Conservation (phyloP, 2,888 invertebrate species). For the Amphipoea lucens region DNA sequence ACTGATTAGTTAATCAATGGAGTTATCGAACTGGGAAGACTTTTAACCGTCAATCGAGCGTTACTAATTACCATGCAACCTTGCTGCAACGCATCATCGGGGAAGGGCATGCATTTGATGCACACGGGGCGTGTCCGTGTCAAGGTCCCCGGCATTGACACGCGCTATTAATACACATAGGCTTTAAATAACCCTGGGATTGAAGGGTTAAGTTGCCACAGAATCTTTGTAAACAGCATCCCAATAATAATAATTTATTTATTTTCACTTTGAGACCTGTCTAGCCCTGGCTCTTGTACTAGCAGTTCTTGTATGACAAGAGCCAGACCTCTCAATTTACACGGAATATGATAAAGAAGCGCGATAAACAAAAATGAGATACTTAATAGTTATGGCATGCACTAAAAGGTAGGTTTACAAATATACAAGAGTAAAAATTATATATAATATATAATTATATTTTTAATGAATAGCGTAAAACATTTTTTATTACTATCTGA, state of each 20-base stretch:
- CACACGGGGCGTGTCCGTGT: constrained; percentile 23
- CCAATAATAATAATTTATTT: not conserved
- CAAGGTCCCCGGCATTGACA: constrained; percentile 53
- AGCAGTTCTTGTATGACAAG: no score
- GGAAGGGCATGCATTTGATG: constrained; percentile 38
- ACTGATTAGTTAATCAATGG: not conserved
- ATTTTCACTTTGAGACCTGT: not conserved
- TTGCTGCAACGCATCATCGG: constrained; percentile 31
- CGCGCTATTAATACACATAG: constrained; percentile 58
- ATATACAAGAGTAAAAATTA: no score
- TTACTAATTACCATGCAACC: constrained; percentile 33
- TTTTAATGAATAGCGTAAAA: not conserved
- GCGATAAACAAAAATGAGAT: not conserved
- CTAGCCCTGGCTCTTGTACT: not conserved
- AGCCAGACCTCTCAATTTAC: not conserved
- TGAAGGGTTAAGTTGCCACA: constrained; percentile 33
- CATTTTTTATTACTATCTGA: not conserved
- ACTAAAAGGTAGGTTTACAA: not conserved
- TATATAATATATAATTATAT: no score
- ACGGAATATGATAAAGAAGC: not conserved
- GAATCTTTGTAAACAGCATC: not conserved
- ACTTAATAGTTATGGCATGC: not conserved
- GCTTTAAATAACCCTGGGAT: constrained; percentile 40
- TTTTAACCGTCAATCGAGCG: constrained; percentile 13
- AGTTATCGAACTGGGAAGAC: not conserved